Evolutionary conservation across 2,113 vertebrate species (phyloP).

Genomic region (Donacobius atricapilla): DNA sequence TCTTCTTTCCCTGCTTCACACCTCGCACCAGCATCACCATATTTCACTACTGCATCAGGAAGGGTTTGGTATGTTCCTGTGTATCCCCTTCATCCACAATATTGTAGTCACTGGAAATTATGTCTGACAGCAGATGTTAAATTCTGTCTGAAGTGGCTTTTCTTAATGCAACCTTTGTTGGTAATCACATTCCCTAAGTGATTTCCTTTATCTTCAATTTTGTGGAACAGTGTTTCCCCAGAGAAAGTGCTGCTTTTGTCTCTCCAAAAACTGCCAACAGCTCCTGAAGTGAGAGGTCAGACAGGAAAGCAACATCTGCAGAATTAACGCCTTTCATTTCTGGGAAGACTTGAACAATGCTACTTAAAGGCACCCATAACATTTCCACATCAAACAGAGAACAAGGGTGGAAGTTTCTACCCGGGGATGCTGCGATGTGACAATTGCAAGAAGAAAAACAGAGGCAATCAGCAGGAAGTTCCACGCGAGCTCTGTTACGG

Average conservation of each 20-base stretch:
- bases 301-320: neutral
- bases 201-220: neutral
- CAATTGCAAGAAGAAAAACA: neutral
- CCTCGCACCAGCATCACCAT: neutral
- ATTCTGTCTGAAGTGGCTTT: neutral
- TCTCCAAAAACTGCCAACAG: neutral
- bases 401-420: neutral
- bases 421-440: no score
- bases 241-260: fast-evolving
- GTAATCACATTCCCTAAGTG: neutral
- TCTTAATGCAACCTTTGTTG: neutral
- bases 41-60: neutral
- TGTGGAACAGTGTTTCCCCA: neutral
- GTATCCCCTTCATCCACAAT: no score
- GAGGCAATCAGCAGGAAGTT: neutral
- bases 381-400: neutral
- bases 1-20: neutral
- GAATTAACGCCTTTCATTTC: neutral
- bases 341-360: neutral
- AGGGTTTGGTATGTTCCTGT: neutral
- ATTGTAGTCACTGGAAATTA: neutral
- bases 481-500: neutral
- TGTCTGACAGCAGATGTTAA: neutral
- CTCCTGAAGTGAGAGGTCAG: neutral
- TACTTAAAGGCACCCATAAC: neutral